Base-by-base conservation (phyloP, 2,797 vertebrate genomes). In the Oreortyx pictus region DNA sequence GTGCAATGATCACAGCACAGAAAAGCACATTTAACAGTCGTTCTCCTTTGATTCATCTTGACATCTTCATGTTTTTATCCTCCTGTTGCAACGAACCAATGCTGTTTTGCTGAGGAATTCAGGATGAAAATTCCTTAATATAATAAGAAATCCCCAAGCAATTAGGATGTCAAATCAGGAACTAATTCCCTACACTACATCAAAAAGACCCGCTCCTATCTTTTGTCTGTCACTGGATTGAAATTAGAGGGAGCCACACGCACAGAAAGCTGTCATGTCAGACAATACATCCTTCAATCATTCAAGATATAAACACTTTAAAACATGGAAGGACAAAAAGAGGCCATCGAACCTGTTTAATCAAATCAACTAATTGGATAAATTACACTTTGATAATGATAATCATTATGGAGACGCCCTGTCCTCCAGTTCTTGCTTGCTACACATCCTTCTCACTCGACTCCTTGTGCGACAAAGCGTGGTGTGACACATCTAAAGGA, bases 321-420 rank as follows among this genome's bases (percentile, higher is more conserved):
- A 86, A 96, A 96, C 23, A 86, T 93, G 94, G 81, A 90, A 97
- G 68, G 89, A 96, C 77, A 86, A 93, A 71, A 77, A 87, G 79
- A 94, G 93, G 74, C 96, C 94, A 71, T 92, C 0, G 35, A 93
- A 96, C 73, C 79, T 90, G 66, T 82, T 96, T 94, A 89, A 95
- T 91, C 64, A 94, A 97, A 97, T 90, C 93, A 96, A 95, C 92
- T 97, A 96, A 97, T 97, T 96, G 94, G 94, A 78, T 93, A 94
- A 94, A 96, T 96, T 94, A 96, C 81, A 95, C 80, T 85, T 97
- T 80, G 84, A 62, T 93, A 94, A 95, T n/a, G 80, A 88, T 94
- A 96, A 97, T 95, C 78, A 90, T 54, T 37, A 56, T 84, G 59
- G 54, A 95, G 89, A 83, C 76, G 89, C 71, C 84, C 94, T 91